These are phyloP conservation scores for Apodemia mormo DNA, from an alignment of 2,888 invertebrate genomes.

Conservation along the genomic window DNA sequence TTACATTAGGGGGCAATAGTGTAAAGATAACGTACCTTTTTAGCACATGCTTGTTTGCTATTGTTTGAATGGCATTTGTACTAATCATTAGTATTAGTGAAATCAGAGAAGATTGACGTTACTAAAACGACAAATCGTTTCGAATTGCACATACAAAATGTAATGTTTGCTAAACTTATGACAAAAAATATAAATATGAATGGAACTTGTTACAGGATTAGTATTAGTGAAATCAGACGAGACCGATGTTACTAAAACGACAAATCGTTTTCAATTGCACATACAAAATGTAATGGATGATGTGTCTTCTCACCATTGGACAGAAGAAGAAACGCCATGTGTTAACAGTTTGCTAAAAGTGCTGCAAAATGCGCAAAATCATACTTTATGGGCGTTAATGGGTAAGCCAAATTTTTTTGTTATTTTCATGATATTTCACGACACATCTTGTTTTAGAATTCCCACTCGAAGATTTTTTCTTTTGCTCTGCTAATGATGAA, in stretches of 20 bases:
- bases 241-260: neutral
- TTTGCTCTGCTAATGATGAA: no score
- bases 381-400: slow-evolving; percentile 2
- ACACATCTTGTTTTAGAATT: no score
- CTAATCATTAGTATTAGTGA: neutral
- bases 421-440: no score
- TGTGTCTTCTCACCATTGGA: neutral
- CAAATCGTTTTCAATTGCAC: neutral
- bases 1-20: no score
- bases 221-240: neutral
- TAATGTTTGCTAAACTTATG: neutral
- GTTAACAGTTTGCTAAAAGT: neutral
- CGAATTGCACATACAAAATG: no score
- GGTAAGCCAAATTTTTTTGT: no score
- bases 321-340: neutral
- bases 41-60: no score
- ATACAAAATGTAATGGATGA: neutral
- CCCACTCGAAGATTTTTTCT: no score
- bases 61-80: no score
- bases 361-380: neutral
- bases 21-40: no score
- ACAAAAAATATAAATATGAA: no score
- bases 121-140: neutral
- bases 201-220: no score
- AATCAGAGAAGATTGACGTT: neutral